These are phyloP conservation scores for Helicoverpa zea DNA, from an alignment of 1,140 invertebrate genomes.

Conservation along the genomic window DNA sequence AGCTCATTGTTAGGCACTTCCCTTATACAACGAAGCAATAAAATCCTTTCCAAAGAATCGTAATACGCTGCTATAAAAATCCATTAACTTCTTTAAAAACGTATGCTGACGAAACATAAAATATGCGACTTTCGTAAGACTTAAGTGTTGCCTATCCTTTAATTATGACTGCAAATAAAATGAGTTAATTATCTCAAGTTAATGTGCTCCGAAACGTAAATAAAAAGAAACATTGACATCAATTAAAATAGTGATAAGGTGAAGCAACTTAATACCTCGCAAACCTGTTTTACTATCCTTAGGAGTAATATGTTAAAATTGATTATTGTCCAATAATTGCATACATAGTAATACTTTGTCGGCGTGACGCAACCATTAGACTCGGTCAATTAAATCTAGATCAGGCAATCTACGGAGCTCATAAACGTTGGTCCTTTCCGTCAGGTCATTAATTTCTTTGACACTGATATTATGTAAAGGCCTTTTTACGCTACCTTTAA, in stretches of 20 bases:
- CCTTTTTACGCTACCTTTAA: background rate
- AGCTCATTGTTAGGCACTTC: background rate
- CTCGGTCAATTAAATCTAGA: constrained; percentile 46
- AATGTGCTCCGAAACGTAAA: background rate
- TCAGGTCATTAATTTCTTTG: constrained; percentile 41
- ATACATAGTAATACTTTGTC: constrained; percentile 15
- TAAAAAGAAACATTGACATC: constrained; percentile 24
- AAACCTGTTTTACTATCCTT: constrained; percentile 28
- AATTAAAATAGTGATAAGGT: constrained; percentile 35
- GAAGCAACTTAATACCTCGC: constrained; percentile 17
- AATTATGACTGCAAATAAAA: constrained; percentile 25
- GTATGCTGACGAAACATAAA: background rate
- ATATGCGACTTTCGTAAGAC: background rate
- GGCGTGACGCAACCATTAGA: constrained; percentile 33
- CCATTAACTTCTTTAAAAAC: background rate
- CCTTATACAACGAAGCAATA: constrained; percentile 4
- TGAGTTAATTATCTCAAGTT: constrained; percentile 3
- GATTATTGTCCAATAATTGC: constrained; percentile 44
- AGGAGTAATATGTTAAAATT: constrained; percentile 20
- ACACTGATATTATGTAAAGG: constrained; percentile 37
- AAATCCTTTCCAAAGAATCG: constrained; percentile 22
- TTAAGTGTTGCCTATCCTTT: constrained; percentile 2
- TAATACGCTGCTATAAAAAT: background rate
- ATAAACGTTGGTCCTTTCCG: constrained; percentile 38
- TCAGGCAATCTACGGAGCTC: constrained; percentile 13